Base-by-base conservation (phyloP, 2,113 vertebrate genomes). In the Thinocorus orbignyianus region DNA sequence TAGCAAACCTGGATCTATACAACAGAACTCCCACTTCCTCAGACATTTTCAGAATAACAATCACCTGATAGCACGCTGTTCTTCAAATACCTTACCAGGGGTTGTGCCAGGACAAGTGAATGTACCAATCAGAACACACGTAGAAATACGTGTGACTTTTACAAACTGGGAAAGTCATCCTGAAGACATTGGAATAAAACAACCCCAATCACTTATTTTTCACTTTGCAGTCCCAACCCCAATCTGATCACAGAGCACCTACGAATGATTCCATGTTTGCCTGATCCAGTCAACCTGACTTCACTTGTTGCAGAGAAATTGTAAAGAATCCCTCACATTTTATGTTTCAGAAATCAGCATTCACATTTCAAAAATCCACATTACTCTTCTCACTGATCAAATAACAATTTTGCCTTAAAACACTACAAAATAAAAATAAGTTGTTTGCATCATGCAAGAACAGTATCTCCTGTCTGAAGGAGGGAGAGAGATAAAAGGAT, bases 121-220 rank as follows among this genome's bases (percentile, higher is more conserved):
- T 41, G 55, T 57, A 52, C 9, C 71, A 49, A 89, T 44, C 37
- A 44, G 30, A 55, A 48, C 1, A 1, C 3, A 2, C 0, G 0
- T 14, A 76, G 39, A 44, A 31, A 28, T 17, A 37, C 1, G 13
- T 3, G 0, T 9, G 39, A n/a, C 28, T 46, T 86, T 39, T 55
- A 61, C 11, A 51, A 48, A 70, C 30, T 24, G 10, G 22, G 44
- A 72, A 60, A 81, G 26, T 22, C 17, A 26, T 26, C 17, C 30
- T 60, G 33, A 49, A 71, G 16, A 14, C 23, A 33, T 0, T 18
- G 24, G 28, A 72, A 62, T 30, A 4, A 70, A 84, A n/a, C 12
- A 37, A 35, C 42, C 22, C 22, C 25, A 10, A 17, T 13, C 6
- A 6, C 3, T 44, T 41, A 7, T 31, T 69, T 80, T 69, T 31